Percentiles rank a stretch among this genome's conserved stretches.
phyloP scores from a whole-genome alignment of 2,113 vertebrate species.

The Heteronetta atricapilla region DNA sequence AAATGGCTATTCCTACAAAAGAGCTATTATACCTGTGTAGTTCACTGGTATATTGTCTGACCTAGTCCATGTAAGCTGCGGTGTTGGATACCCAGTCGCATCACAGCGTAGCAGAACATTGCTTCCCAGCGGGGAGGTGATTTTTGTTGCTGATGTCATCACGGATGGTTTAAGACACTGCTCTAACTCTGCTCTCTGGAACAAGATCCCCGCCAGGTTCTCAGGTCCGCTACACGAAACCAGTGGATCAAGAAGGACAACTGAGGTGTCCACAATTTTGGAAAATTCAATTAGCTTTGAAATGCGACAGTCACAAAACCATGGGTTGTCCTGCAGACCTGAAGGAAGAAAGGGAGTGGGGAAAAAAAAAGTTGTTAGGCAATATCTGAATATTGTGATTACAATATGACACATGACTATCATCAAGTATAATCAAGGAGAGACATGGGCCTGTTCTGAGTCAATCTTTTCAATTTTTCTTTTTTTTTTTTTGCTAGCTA shows the following conservation, averaged over 20 bases:
- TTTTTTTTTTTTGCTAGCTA: background rate
- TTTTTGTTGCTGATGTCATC: conserved; percentile 94
- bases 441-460: background rate
- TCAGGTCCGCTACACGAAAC: conserved; percentile 89
- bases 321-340: conserved; percentile 97
- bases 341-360: background rate
- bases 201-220: conserved; percentile 84
- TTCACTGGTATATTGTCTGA: conserved; percentile 79
- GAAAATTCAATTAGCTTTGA: conserved; percentile 92
- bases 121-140: conserved; percentile 89
- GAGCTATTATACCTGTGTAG: conserved; percentile 84
- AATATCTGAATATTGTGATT: background rate
- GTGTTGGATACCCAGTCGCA: conserved; percentile 89
- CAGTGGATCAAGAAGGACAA: conserved; percentile 88
- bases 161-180: conserved; percentile 91
- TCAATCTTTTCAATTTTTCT: background rate
- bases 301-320: conserved; percentile 95
- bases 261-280: conserved; percentile 77
- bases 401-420: background rate
- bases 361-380: background rate
- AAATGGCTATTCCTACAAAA: background rate
- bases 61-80: conserved; percentile 85
- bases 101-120: conserved; percentile 95
- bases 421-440: background rate
- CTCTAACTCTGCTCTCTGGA: conserved; percentile 90